Percentiles rank a stretch among this genome's conserved stretches.
phyloP scores from a whole-genome alignment of 2,888 invertebrate species.

The Bombyx huttoni region DNA sequence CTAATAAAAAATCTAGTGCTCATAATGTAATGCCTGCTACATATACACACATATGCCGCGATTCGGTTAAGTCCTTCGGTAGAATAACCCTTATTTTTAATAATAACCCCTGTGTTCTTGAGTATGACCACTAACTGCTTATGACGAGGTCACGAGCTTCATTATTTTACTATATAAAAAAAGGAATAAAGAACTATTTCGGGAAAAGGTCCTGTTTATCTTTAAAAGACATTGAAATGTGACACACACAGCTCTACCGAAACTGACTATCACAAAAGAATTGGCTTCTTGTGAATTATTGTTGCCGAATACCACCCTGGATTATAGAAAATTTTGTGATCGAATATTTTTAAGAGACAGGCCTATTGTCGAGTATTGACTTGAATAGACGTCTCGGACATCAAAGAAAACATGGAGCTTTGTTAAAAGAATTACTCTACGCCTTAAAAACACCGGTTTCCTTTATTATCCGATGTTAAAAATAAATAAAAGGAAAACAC shows the following conservation, averaged over 20 bases:
- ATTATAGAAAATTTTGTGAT: conserved; percentile 27
- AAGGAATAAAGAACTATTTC: background rate
- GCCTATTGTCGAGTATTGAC: conserved; percentile 30
- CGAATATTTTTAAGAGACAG: conserved; percentile 28
- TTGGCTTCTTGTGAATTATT: background rate
- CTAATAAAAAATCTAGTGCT: too few species aligned
- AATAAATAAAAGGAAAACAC: conserved; percentile 12
- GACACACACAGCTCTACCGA: background rate
- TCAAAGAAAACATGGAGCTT: conserved; percentile 31
- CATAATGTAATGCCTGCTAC: too few species aligned
- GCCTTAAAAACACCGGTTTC: conserved; percentile 29
- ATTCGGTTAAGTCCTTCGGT: too few species aligned
- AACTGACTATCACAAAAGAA: background rate
- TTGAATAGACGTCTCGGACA: conserved; percentile 29
- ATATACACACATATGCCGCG: too few species aligned
- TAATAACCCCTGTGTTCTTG: too few species aligned
- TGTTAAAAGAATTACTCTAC: conserved; percentile 23
- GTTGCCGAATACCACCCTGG: conserved; percentile 2
- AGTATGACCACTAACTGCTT: too few species aligned
- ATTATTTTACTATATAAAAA: background rate
- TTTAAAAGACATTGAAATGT: background rate
- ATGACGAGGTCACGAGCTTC: too few species aligned
- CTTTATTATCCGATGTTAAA: conserved; percentile 23
- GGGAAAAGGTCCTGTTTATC: background rate
- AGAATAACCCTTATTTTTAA: too few species aligned